Conservation (phyloP, 2,888 invertebrate genomes). For the Phyto melanocephala region DNA sequence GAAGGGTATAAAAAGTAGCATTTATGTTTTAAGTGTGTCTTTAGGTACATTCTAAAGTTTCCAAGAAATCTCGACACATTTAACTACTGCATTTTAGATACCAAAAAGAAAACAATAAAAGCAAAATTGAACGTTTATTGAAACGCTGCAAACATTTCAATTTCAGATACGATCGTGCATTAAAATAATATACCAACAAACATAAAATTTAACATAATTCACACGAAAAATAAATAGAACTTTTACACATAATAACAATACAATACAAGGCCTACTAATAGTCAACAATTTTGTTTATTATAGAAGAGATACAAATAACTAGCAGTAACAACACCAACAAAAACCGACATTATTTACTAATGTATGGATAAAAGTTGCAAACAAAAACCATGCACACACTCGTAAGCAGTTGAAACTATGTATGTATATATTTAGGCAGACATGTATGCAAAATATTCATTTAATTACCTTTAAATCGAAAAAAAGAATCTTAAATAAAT, state of each 20-base stretch:
- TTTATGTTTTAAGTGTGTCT: too few species aligned
- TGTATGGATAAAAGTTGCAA: neutral
- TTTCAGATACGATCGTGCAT: slow-evolving; percentile 37
- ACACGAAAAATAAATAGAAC: slow-evolving; percentile 63
- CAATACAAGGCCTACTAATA: slow-evolving; percentile 55
- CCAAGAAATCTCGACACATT: neutral
- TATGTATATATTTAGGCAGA: too few species aligned
- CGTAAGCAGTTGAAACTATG: neutral
- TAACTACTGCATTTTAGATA: slow-evolving; percentile 23
- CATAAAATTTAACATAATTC: slow-evolving; percentile 58
- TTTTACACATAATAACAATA: slow-evolving; percentile 58
- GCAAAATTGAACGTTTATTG: slow-evolving; percentile 44
- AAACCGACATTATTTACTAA: neutral
- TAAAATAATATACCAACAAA: slow-evolving; percentile 21
- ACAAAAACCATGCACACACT: neutral
- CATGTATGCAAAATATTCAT: slow-evolving; percentile 62
- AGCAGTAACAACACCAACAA: slow-evolving; percentile 14
- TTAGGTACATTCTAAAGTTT: slow-evolving; percentile 1
- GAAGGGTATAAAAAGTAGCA: too few species aligned
- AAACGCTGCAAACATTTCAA: slow-evolving; percentile 22
- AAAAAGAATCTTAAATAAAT: slow-evolving; percentile 50
- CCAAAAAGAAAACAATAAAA: neutral
- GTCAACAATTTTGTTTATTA: slow-evolving; percentile 54
- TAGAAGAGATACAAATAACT: slow-evolving; percentile 8
- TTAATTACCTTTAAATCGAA: slow-evolving; percentile 63